Percentiles rank a stretch among this genome's conserved stretches.
Evolutionary conservation across 2,113 vertebrate genomes (phyloP).

Genomic region (Aptenodytes patagonicus): DNA sequence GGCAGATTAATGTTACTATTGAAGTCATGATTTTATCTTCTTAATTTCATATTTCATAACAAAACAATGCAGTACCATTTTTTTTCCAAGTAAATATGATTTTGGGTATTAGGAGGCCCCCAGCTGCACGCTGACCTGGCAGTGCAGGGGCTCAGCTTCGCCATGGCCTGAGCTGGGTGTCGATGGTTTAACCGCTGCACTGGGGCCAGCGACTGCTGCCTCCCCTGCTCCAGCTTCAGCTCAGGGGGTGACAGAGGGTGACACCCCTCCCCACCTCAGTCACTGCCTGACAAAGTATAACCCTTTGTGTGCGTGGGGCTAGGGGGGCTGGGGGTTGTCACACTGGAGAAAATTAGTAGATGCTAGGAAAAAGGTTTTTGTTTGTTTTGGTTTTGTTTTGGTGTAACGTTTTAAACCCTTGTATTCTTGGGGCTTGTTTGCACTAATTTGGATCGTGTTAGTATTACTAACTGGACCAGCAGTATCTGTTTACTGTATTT

Average conservation of each 20-base stretch:
- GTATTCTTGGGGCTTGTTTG: neutral
- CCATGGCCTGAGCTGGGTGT: neutral
- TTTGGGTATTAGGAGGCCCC: neutral
- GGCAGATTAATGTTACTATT: neutral
- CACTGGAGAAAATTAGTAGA: neutral
- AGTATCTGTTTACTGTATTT: neutral
- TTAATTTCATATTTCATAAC: neutral
- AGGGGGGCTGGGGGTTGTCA: rapidly evolving
- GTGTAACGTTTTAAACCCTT: neutral
- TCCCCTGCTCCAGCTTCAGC: neutral
- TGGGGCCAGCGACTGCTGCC: neutral
- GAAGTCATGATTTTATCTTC: neutral
- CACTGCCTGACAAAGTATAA: neutral
- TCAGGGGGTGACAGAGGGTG: neutral
- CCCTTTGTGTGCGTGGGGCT: neutral
- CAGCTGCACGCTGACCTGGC: rapidly evolving
- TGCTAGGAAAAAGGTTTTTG: neutral
- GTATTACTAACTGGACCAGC: neutral
- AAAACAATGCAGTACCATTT: neutral
- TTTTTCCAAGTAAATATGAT: neutral
- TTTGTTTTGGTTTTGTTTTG: neutral
- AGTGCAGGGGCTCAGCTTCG: neutral
- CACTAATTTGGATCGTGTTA: neutral
- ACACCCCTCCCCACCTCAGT: rapidly evolving
- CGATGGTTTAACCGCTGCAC: rapidly evolving